Evolutionary conservation across 1,140 invertebrate genomes (phyloP).

Genomic region (Agrypnia vestita): DNA sequence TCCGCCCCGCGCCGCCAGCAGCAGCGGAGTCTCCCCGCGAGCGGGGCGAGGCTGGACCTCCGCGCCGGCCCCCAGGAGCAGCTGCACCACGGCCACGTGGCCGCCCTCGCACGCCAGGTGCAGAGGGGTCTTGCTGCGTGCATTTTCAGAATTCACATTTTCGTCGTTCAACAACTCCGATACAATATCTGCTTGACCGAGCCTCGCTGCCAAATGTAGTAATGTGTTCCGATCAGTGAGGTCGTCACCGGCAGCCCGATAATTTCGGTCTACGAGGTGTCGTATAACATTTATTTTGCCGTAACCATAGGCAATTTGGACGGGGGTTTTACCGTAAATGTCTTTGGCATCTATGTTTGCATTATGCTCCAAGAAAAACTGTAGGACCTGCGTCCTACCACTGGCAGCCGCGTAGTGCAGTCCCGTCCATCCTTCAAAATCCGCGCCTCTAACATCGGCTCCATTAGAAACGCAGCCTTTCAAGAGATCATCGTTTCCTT

Average conservation of each 20-base stretch:
- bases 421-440: conserved; percentile 5
- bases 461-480: conserved; percentile 4
- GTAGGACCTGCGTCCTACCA: not conserved
- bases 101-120: not conserved
- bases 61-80: not conserved
- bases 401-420: not conserved
- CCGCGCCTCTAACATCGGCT: not conserved
- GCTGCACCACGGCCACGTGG: not conserved
- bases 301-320: not conserved
- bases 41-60: not conserved
- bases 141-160: not conserved
- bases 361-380: not conserved
- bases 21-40: not conserved
- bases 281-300: not conserved
- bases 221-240: not conserved
- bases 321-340: not conserved
- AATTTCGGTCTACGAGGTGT: not conserved
- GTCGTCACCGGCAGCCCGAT: not conserved
- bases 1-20: not conserved
- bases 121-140: not conserved
- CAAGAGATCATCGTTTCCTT: not conserved
- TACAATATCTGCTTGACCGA: not conserved
- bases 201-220: not conserved
- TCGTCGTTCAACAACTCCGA: not conserved
- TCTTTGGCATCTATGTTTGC: not conserved